Evolutionary conservation across 2,888 invertebrate species (phyloP), one percentile per base, ranked within the genome.

Genomic region (Dicyrtoma fusca): DNA sequence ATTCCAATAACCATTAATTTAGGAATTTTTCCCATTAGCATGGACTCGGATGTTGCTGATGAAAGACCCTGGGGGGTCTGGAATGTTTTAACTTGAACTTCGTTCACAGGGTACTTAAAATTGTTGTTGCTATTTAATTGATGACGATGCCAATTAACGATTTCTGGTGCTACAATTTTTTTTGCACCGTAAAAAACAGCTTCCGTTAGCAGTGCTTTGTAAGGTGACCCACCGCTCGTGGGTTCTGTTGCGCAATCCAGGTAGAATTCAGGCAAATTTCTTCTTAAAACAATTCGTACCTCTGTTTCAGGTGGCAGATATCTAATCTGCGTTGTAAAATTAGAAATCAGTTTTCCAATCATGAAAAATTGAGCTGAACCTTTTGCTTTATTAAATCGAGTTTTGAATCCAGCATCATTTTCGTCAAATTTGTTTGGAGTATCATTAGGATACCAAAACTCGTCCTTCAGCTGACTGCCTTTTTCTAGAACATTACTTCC

Each of bases 401-500:
- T 4, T 23, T 25, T 23, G 4, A 57, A 57, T 23, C 57, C 57
- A 23, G 1, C 2, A 23, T 57, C 57, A 6, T 21, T 11, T 13
- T 14, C 23, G 4, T 1, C 26, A 11, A 57, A 57, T 23, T 5
- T 11, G 1, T 25, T 26, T n/a, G 21, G 14, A 1, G 1, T 23
- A 1, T 57, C 23, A 13, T 57, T 23, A 5, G 57, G 57, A n/a
- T 57, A 23, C 57, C 57, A 57, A 23, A 57, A n/a, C 11, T 57
- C 57, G 14, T 57, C 57, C 11, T 11, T 21, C n/a, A 57, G 11
- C 1, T 1, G 3, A 57, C 26, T 25, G 23, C 3, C 8, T 25
- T 57, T 57, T 57, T 57, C 57, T 14, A 25, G 1, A 4, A 13
- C 14, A 57, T 23, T 53, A 17, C 19, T 23, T 17, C 11, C 17